Percentiles rank a stretch among this genome's conserved stretches.
phyloP scores from a whole-genome alignment of 2,113 vertebrate genomes.

The Pycnonotus jocosus region DNA sequence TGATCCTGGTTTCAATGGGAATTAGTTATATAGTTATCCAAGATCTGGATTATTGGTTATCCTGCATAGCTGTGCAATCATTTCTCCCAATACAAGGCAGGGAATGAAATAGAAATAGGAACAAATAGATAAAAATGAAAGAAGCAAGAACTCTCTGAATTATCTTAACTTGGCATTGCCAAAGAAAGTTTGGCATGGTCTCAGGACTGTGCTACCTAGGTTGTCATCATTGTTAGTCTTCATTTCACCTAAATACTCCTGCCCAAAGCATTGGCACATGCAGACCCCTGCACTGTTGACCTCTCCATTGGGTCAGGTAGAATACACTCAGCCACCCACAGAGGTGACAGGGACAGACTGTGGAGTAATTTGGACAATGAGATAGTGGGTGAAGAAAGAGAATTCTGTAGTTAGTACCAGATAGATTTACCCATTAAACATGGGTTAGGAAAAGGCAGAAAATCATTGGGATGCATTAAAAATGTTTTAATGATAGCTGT shows the following conservation, averaged over 20 bases:
- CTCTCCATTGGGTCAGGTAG: background rate
- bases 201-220: background rate
- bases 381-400: background rate
- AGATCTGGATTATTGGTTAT: background rate
- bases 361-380: background rate
- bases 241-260: background rate
- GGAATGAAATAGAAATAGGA: background rate
- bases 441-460: background rate
- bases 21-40: background rate
- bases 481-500: background rate
- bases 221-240: background rate
- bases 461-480: background rate
- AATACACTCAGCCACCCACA: background rate
- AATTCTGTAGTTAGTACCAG: background rate
- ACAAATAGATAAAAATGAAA: background rate
- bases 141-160: background rate
- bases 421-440: background rate
- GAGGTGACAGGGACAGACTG: background rate
- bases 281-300: background rate
- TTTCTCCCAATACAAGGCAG: background rate
- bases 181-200: background rate
- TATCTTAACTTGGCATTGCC: background rate
- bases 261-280: accelerated
- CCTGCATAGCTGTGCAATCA: background rate
- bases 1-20: background rate